phyloP scores from a whole-genome alignment of 2,797 vertebrate genomes.

The Mastacembelus armatus region DNA sequence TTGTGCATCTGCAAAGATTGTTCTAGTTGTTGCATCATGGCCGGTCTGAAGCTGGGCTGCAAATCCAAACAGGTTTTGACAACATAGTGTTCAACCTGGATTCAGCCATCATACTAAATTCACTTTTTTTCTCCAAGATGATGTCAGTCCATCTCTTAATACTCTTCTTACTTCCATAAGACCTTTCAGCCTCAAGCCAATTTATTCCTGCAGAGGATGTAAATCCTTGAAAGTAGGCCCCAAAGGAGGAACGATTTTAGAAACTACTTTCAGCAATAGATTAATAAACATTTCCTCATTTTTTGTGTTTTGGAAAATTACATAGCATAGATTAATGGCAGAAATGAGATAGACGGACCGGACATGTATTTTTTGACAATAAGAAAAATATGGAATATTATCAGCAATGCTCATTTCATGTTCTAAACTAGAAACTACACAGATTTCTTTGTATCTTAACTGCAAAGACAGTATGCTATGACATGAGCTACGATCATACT shows the following conservation, averaged over 20 bases:
- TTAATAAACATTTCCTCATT: background rate
- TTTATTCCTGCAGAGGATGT: background rate
- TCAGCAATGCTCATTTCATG: background rate
- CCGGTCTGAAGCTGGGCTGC: background rate
- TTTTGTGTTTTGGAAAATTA: background rate
- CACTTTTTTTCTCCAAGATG: background rate
- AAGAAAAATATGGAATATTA: too few relatives aligned
- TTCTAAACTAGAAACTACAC: background rate
- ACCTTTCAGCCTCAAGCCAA: background rate
- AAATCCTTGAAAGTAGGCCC: background rate
- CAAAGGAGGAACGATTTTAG: background rate
- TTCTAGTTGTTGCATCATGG: background rate
- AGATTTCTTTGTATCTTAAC: background rate
- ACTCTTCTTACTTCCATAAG: background rate
- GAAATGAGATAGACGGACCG: too few relatives aligned
- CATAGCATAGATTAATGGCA: too few relatives aligned
- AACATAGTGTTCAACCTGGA: background rate
- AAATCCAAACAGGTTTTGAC: background rate
- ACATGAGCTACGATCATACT: background rate
- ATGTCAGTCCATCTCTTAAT: background rate
- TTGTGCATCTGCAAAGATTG: background rate
- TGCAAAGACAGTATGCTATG: too few relatives aligned
- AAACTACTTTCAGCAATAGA: background rate
- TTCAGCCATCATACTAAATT: background rate
- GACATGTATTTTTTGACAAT: background rate